phyloP scores from a whole-genome alignment of 2,797 vertebrate genomes.

The Pelochelys cantorii region DNA sequence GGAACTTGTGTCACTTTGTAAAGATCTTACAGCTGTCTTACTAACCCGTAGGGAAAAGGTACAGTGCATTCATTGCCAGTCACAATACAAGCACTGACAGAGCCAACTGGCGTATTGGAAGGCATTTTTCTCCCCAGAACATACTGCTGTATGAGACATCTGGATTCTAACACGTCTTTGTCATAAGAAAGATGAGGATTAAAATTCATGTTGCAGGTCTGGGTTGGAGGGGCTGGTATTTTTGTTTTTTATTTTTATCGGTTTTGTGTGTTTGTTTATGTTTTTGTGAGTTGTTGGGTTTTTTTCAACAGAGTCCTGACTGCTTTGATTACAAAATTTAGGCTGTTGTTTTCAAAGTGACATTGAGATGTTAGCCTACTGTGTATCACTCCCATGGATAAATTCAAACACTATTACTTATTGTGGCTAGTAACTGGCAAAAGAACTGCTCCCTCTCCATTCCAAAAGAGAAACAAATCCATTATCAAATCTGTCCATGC shows the following conservation, averaged over 20 bases:
- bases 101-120: background rate
- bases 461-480: background rate
- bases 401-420: background rate
- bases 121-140: background rate
- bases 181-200: accelerated
- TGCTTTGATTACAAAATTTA: background rate
- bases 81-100: background rate
- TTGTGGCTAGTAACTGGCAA: background rate
- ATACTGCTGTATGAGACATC: background rate
- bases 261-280: background rate
- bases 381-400: accelerated
- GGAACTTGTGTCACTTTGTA: accelerated
- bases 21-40: background rate
- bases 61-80: background rate
- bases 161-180: background rate
- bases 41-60: background rate
- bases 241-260: background rate
- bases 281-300: too few relatives aligned
- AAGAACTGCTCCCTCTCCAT: background rate
- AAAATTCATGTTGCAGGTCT: background rate
- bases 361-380: slow-evolving; percentile 13
- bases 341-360: background rate
- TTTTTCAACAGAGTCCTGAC: background rate
- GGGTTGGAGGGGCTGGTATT: background rate
- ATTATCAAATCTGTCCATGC: background rate